Percentiles rank a stretch among this genome's conserved stretches.
phyloP scores from a whole-genome alignment of 64 coral and sea anemone species.

The Dendronephthya gigantea region DNA sequence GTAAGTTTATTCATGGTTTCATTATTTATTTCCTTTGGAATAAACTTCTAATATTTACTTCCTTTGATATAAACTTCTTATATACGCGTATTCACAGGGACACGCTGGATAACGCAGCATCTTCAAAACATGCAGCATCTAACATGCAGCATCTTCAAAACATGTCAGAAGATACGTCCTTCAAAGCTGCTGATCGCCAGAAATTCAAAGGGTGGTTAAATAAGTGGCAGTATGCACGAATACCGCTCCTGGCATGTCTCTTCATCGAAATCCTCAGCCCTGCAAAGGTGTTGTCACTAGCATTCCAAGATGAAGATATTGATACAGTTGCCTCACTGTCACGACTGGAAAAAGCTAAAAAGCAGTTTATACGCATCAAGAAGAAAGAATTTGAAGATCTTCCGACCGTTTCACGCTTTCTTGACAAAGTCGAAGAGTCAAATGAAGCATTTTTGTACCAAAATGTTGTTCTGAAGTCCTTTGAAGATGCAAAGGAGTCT shows the following conservation, averaged over 20 bases:
- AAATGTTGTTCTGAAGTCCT: not conserved
- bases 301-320: slow-evolving; percentile 38
- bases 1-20: not conserved
- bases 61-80: no score
- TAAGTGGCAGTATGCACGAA: slow-evolving; percentile 25
- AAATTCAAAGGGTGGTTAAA: slow-evolving; percentile 46
- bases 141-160: slow-evolving; percentile 42
- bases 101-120: slow-evolving; percentile 27
- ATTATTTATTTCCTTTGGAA: no score
- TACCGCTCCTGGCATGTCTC: slow-evolving; percentile 30
- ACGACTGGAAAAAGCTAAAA: slow-evolving; percentile 31
- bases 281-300: slow-evolving; percentile 27
- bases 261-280: slow-evolving; percentile 24
- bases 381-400: slow-evolving; percentile 34
- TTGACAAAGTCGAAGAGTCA: not conserved
- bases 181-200: slow-evolving; percentile 19
- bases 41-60: no score
- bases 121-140: slow-evolving; percentile 33
- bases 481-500: slow-evolving; percentile 40
- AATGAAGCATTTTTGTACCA: not conserved
- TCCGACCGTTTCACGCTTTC: slow-evolving; percentile 29
- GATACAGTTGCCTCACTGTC: slow-evolving; percentile 36
- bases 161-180: slow-evolving; percentile 29
- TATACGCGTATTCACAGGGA: not conserved
- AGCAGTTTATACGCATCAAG: slow-evolving; percentile 37